A percentile compares a stretch with the other conserved stretches of the same genome.
Evolutionary conservation across 2,113 vertebrate genomes (phyloP).

Genomic region (Plotosus lineatus): DNA sequence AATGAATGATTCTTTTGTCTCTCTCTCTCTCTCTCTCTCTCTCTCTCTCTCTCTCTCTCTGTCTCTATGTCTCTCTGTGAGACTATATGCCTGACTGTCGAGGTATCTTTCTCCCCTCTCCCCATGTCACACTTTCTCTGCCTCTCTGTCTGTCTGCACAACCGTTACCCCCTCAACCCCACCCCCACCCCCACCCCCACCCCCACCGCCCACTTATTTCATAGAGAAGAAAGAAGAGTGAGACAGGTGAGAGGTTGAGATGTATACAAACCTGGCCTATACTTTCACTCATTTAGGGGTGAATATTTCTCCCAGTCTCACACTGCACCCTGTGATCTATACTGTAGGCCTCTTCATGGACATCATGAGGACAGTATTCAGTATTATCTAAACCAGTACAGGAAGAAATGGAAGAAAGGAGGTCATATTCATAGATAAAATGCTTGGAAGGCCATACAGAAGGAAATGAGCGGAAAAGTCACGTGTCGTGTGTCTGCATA

Average conservation of each 20-base stretch:
- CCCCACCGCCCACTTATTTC: no score
- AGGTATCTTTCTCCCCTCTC: not conserved
- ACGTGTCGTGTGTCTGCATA: not conserved
- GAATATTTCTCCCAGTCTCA: not conserved
- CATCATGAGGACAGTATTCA: conserved; percentile 17
- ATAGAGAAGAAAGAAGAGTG: not conserved
- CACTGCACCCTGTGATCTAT: not conserved
- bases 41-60: not conserved
- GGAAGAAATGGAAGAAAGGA: not conserved
- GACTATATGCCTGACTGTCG: not conserved
- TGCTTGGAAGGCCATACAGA: not conserved
- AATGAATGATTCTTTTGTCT: no score
- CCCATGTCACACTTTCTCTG: not conserved
- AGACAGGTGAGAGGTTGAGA: not conserved
- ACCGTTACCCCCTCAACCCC: no score
- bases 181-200: no score
- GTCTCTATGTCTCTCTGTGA: not conserved
- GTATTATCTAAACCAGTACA: not conserved
- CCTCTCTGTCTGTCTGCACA: not conserved
- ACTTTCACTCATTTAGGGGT: not conserved
- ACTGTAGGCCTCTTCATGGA: not conserved
- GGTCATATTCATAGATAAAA: conserved; percentile 3
- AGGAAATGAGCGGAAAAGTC: conserved; percentile 11
- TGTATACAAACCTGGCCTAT: not conserved
- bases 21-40: no score